Base-by-base conservation (phyloP, 2,888 invertebrate genomes). In the Ariolimax columbianus region DNA sequence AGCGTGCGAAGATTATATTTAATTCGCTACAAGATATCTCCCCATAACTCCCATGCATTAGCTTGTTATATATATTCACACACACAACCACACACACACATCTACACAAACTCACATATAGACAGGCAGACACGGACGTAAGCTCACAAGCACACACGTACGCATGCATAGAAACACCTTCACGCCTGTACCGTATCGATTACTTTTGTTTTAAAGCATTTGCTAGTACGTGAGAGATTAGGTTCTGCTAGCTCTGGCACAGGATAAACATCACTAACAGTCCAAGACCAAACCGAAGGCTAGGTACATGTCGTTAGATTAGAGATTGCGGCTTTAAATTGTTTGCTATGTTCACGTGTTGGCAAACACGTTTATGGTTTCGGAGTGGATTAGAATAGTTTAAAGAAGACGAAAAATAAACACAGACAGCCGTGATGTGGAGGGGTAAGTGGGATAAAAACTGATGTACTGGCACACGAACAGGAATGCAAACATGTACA, bases 331-430 rank as follows among this genome's bases (percentile, higher is more conserved):
- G 73, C 43, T 73, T n/a, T 73, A 26, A 47, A 43, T 47, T 73
- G 73, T 73, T 73, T 73, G 73, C 73, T 73, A n/a, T 26, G 26
- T n/a, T 73, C 47, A 26, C n/a, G 47, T 36, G 43, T 73, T 73
- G 43, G 73, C 73, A 73, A 73, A 73, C 47, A 73, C 30, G 47
- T 73, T 73, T 73, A 3, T 43, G 43, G 14, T 73, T 73, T n/a
- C 9, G 26, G 38, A 23, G 26, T 38, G 70, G 70, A 38, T 38
- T 70, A 19, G 11, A 70, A 38, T 30, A 40, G 6, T 70, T 36
- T 70, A 38, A 38, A 36, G 23, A 38, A 36, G 38, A 70, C 23
- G 40, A 7, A 40, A 23, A 26, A 26, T 26, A 63, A 6, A n/a
- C 17, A n/a, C 23, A 63, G 17, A 4, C 6, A n/a, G n/a, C 17